Percentiles rank a stretch among this genome's conserved stretches.
These are phyloP conservation scores for Argya squamiceps DNA, from an alignment of 2,797 vertebrate genomes.

Conservation along the genomic window DNA sequence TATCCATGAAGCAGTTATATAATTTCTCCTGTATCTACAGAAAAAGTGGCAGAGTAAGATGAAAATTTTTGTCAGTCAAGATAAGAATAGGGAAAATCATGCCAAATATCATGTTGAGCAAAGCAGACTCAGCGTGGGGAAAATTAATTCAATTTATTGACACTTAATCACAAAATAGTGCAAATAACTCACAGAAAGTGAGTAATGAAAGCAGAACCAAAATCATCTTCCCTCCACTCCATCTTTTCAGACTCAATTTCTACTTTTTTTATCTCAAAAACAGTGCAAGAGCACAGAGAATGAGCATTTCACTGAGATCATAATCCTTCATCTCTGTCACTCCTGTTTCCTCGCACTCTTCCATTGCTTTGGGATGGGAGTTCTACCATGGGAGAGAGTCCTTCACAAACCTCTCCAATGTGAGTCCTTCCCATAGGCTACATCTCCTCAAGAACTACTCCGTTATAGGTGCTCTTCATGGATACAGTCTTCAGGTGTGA, in stretches of 20 bases:
- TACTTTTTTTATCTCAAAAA: not conserved
- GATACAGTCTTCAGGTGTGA: not conserved
- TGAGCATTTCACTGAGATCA: not conserved
- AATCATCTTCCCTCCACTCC: accelerated
- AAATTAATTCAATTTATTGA: not conserved
- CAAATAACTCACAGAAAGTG: not conserved
- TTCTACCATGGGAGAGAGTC: not conserved
- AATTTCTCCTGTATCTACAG: not conserved
- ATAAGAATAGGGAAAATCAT: not conserved
- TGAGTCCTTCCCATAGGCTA: accelerated
- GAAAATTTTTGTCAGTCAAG: not conserved
- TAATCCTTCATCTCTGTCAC: not conserved
- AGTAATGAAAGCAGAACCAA: not conserved
- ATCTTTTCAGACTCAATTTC: not conserved
- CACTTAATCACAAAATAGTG: not conserved
- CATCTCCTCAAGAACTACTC: accelerated
- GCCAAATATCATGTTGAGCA: not conserved
- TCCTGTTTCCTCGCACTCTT: accelerated
- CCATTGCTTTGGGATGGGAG: accelerated
- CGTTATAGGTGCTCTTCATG: not conserved
- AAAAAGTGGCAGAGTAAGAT: not conserved
- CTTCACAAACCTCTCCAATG: not conserved
- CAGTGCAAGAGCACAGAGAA: not conserved
- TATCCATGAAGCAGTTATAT: not conserved
- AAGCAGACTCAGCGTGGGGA: not conserved